Evolutionary conservation across 2,888 invertebrate genomes (phyloP), one percentile per base, ranked within the genome.

Genomic region (Diarsia dahlii): DNA sequence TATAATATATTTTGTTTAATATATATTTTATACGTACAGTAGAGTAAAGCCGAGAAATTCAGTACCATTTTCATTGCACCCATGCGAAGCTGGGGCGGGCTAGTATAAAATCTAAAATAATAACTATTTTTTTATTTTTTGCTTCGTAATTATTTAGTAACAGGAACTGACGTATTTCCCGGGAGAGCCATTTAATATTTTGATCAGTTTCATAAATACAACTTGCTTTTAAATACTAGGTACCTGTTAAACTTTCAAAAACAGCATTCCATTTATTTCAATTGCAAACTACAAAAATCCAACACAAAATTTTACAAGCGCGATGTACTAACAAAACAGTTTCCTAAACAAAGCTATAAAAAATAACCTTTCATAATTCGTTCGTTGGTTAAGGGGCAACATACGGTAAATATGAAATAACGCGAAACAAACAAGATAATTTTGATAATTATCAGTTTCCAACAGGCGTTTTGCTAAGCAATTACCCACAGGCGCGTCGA

Each of bases 381-480:
- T 58, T 12, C 60, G 45, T 54, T 71, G 28, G 12, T 67, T 4
- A 48, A 67, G 9, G 58, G 5, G 20, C 68, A 80, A 69, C 56
- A 54, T 56, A 54, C 39, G 28, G 28, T 52, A 69, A 54, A 68
- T 64, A 56, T 71, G 10, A 65, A 69, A 85, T 65, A 77, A 78
- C 65, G 67, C 73, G 74, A 69, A n/a, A 74, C 82, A 83, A 81
- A 79, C 82, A 77, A 82, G 80, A 86, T 84, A 86, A 88, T 88
- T 89, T 86, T 85, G 86, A 86, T 89, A 88, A 90, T 88, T 89
- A 88, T 87, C 89, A 88, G 88, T 89, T 89, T 87, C 84, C 82
- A 88, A 85, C 89, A 87, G 78, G 85, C 83, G 85, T 84, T 84
- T 81, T 85, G 83, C 87, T 85, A 85, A 86, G 87, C 91, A 88